Percentiles rank a stretch among this genome's conserved stretches.
Evolutionary conservation across 2,113 vertebrate species (phyloP).

Genomic region (Malurus elegans): DNA sequence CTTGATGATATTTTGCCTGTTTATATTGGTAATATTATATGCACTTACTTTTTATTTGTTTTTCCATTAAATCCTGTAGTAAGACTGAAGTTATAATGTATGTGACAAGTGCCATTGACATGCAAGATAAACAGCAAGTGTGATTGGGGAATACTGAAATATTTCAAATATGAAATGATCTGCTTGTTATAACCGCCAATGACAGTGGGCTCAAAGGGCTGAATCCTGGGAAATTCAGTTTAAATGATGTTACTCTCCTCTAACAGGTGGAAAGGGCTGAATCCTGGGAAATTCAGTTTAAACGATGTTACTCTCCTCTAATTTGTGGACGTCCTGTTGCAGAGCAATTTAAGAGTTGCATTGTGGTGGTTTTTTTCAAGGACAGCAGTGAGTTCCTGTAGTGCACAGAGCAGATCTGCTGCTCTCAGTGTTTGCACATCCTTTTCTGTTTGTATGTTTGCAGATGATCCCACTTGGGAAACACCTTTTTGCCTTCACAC

Average conservation of each 20-base stretch:
- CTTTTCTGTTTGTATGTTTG: not conserved
- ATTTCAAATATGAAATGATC: not conserved
- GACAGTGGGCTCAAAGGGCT: not conserved
- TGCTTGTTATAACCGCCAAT: not conserved
- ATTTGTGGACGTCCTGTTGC: not conserved
- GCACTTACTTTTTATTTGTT: constrained; percentile 24
- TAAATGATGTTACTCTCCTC: not conserved
- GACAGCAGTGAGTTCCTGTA: accelerated
- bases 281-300: not conserved
- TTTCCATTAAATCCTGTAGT: constrained; percentile 1
- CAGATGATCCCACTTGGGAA: not conserved
- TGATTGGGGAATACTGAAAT: not conserved
- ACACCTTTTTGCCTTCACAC: not conserved
- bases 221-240: not conserved
- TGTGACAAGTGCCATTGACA: not conserved
- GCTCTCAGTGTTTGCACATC: not conserved
- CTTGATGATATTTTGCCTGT: not conserved
- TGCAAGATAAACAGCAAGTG: not conserved
- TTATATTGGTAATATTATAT: constrained; percentile 5
- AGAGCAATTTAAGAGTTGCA: not conserved
- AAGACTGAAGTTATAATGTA: not conserved
- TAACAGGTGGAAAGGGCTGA: not conserved
- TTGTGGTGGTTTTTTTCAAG: not conserved
- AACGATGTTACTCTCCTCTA: not conserved
- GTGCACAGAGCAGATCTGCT: not conserved